Evolutionary conservation across 2,797 vertebrate genomes (phyloP).

Genomic region (Bradypodion pumilum): DNA sequence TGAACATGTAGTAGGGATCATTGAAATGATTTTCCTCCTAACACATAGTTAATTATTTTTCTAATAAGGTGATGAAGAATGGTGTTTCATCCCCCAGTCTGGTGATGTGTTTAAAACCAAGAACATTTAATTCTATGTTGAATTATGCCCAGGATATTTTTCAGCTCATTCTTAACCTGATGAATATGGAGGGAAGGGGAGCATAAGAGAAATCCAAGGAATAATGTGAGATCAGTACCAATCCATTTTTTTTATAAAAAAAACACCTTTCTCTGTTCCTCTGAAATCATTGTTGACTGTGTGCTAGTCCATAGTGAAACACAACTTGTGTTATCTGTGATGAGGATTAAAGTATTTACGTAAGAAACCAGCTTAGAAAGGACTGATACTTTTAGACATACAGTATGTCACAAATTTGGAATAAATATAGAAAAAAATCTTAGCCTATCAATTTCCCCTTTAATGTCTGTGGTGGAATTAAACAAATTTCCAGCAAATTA

Average conservation of each 20-base stretch:
- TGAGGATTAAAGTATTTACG: not conserved
- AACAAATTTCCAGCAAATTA: too few species aligned
- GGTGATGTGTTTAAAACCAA: not conserved
- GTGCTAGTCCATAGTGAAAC: not conserved
- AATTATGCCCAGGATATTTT: conserved; percentile 7
- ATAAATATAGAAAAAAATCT: too few species aligned
- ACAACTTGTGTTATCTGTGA: not conserved
- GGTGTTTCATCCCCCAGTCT: not conserved
- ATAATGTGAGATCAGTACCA: not conserved
- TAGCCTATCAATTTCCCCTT: too few species aligned
- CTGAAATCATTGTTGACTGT: not conserved
- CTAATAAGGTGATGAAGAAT: conserved; percentile 4
- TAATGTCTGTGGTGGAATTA: too few species aligned
- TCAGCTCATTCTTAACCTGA: not conserved
- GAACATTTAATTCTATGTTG: not conserved
- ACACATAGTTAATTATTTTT: conserved; percentile 25
- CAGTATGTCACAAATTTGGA: too few species aligned
- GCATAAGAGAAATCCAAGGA: not conserved
- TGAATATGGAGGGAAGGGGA: not conserved
- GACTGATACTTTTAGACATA: not conserved
- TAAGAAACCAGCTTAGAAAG: not conserved
- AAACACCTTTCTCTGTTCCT: not conserved
- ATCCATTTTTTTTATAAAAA: not conserved
- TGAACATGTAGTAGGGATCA: conserved; percentile 23
- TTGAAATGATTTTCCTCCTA: conserved; percentile 24